Percentiles rank a stretch among this genome's conserved stretches.
Conservation (phyloP, 2,888 invertebrate species). For the Tricholauxania praeusta region DNA sequence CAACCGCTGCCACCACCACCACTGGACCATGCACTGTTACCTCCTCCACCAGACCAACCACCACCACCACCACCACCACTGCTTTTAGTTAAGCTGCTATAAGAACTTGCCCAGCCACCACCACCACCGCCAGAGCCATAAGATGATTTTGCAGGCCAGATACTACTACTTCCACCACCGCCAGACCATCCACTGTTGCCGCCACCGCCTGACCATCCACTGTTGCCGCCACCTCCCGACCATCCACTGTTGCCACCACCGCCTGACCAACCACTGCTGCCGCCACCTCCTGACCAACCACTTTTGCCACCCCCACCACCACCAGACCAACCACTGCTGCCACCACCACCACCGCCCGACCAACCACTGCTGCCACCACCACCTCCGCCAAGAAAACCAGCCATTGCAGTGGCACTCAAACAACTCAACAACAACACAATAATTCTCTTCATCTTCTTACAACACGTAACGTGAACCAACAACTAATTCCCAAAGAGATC, state of each 20-base stretch:
- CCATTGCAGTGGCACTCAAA: conserved; percentile 46
- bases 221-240: conserved; percentile 39
- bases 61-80: conserved; percentile 34
- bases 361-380: conserved; percentile 46
- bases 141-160: conserved; percentile 20
- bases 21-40: conserved; percentile 47
- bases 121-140: conserved; percentile 30
- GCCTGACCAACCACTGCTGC: conserved; percentile 48
- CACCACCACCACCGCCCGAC: conserved; percentile 44
- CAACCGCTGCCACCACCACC: conserved; percentile 48
- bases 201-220: conserved; percentile 50
- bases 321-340: conserved; percentile 51
- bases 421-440: conserved; percentile 45
- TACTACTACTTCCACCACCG: conserved; percentile 31
- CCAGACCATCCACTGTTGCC: conserved; percentile 50
- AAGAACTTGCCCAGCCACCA: conserved; percentile 25
- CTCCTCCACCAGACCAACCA: conserved; percentile 49
- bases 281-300: conserved; percentile 47
- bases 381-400: conserved; percentile 49
- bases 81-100: conserved; percentile 9
- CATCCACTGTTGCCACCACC: conserved; percentile 51
- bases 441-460: conserved; percentile 46
- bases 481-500: conserved; percentile 46
- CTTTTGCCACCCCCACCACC: conserved; percentile 45
- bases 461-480: conserved; percentile 29